Conservation (phyloP, 2,888 invertebrate genomes). For the Margaritifera margaritifera region DNA sequence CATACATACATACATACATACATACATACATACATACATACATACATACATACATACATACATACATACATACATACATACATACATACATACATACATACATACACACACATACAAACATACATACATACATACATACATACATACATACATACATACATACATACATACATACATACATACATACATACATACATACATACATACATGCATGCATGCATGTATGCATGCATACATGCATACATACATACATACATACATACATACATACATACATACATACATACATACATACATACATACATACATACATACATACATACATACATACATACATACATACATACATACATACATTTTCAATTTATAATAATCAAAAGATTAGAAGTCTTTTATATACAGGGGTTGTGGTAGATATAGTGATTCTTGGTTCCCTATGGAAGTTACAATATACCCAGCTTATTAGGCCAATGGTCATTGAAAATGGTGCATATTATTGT, state of each 20-base stretch:
- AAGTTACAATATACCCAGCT: too few species aligned
- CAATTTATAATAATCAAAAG: too few species aligned
- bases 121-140: conserved; percentile 7
- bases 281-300: conserved; percentile 5
- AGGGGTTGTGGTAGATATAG: too few species aligned
- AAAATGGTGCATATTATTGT: too few species aligned
- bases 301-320: background rate
- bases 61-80: background rate
- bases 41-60: conserved; percentile 6
- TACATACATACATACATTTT: too few species aligned
- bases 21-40: conserved; percentile 1
- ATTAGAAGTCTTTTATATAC: too few species aligned
- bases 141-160: conserved; percentile 9
- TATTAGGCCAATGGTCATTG: too few species aligned
- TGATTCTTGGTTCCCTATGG: too few species aligned
- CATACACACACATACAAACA: conserved; percentile 8
- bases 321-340: too few species aligned
- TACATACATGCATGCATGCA: too few species aligned
- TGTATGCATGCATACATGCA: too few species aligned
- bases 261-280: background rate
- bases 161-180: background rate
- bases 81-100: background rate
- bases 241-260: background rate
- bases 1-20: conserved; percentile 10
- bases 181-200: conserved; percentile 1